These are phyloP conservation scores for Murina feae DNA, from an alignment of 2,113 vertebrate species.

Conservation along the genomic window DNA sequence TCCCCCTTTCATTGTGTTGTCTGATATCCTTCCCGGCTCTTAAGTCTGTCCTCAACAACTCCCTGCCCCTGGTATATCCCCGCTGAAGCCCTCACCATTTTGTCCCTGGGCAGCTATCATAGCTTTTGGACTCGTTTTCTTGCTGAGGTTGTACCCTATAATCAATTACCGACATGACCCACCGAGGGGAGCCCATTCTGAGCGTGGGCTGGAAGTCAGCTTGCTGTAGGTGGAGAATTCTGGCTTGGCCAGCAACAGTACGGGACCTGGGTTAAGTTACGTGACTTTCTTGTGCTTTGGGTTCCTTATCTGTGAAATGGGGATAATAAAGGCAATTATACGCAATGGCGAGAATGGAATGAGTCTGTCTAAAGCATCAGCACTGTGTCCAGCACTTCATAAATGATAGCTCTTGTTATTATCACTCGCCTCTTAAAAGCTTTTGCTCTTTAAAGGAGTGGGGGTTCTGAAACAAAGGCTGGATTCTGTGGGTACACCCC, in stretches of 20 bases:
- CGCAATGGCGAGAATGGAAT: not conserved
- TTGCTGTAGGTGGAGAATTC: not conserved
- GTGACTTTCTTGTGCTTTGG: not conserved
- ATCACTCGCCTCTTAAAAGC: not conserved
- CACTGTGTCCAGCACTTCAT: not conserved
- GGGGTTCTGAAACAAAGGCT: not conserved
- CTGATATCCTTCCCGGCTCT: not conserved
- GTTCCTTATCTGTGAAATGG: not conserved
- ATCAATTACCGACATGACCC: not conserved
- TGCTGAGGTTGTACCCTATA: not conserved
- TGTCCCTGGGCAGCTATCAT: not conserved
- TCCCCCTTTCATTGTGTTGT: not conserved
- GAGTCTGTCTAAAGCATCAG: not conserved
- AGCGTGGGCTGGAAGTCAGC: not conserved
- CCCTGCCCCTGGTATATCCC: not conserved
- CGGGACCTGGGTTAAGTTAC: not conserved
- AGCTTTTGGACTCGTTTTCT: not conserved
- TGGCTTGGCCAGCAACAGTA: not conserved
- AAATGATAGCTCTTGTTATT: not conserved
- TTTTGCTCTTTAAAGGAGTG: not conserved
- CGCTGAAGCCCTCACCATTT: not conserved
- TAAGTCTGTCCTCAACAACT: not conserved
- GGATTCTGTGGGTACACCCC: not conserved
- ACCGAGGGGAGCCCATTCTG: not conserved
- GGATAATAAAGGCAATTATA: not conserved